Evolutionary conservation across 1,140 invertebrate genomes (phyloP), one percentile per base, ranked within the genome.

Genomic region (Littorina saxatilis): DNA sequence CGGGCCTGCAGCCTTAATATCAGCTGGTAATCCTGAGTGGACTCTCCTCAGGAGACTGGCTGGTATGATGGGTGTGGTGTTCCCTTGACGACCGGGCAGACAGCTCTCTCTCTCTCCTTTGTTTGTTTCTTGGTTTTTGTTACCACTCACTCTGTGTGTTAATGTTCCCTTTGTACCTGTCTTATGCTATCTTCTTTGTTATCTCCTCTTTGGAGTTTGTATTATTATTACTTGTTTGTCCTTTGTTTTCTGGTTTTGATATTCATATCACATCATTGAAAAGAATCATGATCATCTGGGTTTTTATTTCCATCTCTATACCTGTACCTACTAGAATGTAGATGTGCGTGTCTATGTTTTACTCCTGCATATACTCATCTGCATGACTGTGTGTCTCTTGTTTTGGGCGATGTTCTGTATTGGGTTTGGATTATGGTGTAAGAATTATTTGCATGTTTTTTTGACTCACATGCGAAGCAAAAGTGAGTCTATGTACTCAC

Each of bases 11-110:
- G 86, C 94, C 95, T 94, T 96, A 97, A 97, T 98, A 98, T 97
- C 96, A 98, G 96, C 96, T 97, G 96, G 96, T 97, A 98, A 97
- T 97, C 96, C 96, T 97, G 96, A 96, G 96, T 94, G 91, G 91
- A 85, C 15, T 29, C 27, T 50, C 79, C 88, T 90, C 88, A 86
- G 91, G 89, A 82, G 87, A 81, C 87, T 86, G 77, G 87, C 85
- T 89, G 91, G 83, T 92, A 90, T 92, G 86, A 73, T 75, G 82
- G 84, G 87, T 87, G 85, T 87, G 85, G 84, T 74, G 43, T 68
- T 40, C 68, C 81, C 29, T 7, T 40, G 58, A 58, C 76, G 29
- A 78, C 76, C 23, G 76, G 76, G 55, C 76, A 40, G 37, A 43
- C 58, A 78, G 76, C 37, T 66, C 76, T 78, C 76, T 78, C 13